Percentiles rank a stretch among this genome's conserved stretches.
Conservation (phyloP, 2,888 invertebrate genomes). For the Idaea dimidiata region DNA sequence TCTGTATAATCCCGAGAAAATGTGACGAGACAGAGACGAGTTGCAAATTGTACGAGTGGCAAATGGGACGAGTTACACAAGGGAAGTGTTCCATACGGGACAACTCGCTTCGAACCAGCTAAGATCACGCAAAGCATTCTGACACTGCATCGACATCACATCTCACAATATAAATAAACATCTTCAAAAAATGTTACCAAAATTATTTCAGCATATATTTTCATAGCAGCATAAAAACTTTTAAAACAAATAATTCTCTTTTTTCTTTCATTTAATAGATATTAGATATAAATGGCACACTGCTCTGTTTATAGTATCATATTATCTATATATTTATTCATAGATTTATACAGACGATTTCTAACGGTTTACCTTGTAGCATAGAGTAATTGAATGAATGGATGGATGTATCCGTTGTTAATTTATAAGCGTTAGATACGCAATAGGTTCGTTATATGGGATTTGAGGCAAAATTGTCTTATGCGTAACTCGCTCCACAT, state of each 20-base stretch:
- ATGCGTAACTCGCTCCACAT: too few relatives aligned
- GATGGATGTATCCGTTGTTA: constrained; percentile 75
- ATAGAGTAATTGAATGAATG: constrained; percentile 80
- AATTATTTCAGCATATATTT: constrained; percentile 75
- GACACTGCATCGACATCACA: constrained; percentile 64
- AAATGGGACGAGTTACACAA: too few relatives aligned
- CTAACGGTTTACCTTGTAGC: constrained; percentile 78
- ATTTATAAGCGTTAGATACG: constrained; percentile 69
- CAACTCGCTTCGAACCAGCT: neutral
- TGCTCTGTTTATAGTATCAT: constrained; percentile 58
- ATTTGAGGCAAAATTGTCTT: too few relatives aligned
- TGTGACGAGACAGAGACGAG: too few relatives aligned
- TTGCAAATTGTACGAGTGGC: too few relatives aligned
- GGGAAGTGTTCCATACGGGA: too few relatives aligned
- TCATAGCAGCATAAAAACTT: constrained; percentile 69
- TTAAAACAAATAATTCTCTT: constrained; percentile 66
- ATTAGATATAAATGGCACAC: constrained; percentile 70
- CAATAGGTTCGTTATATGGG: constrained; percentile 30
- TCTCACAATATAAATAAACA: constrained; percentile 76
- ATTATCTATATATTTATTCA: constrained; percentile 57
- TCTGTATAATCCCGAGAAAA: too few relatives aligned
- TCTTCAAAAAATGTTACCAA: constrained; percentile 76
- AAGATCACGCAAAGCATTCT: constrained; percentile 52
- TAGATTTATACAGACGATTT: constrained; percentile 60
- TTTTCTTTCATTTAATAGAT: constrained; percentile 58